Evolutionary conservation across 2,888 invertebrate genomes (phyloP).

Genomic region (Brachylomia viminalis): DNA sequence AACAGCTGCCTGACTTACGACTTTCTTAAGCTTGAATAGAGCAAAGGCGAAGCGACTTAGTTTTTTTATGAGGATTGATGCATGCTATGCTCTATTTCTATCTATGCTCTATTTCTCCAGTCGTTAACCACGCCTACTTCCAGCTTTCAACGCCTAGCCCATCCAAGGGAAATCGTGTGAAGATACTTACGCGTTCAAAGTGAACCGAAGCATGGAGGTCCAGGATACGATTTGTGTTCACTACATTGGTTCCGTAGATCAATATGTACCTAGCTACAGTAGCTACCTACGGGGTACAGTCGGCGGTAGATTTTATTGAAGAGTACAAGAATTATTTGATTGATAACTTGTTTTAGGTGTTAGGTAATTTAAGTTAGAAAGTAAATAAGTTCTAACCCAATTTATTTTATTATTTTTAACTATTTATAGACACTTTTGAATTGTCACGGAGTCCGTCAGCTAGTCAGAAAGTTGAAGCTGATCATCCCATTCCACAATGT

Average conservation of each 20-base stretch:
- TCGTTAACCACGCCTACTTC: background rate
- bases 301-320: background rate
- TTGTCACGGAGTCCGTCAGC: too few species aligned
- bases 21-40: too few species aligned
- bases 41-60: too few species aligned
- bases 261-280: conserved; percentile 35
- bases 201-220: conserved; percentile 51
- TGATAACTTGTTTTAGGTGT: background rate
- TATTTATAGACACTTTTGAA: too few species aligned
- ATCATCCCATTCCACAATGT: too few species aligned
- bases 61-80: too few species aligned
- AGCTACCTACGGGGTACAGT: conserved; percentile 16
- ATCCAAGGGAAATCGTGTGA: conserved; percentile 55
- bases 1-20: too few species aligned
- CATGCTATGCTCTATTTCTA: background rate
- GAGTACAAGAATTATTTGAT: background rate
- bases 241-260: conserved; percentile 56
- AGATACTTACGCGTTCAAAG: conserved; percentile 50
- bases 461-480: too few species aligned
- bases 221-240: conserved; percentile 57
- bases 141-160: conserved; percentile 8
- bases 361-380: too few species aligned
- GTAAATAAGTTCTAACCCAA: too few species aligned
- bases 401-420: too few species aligned
- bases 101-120: conserved; percentile 20